A percentile compares a stretch with the other conserved stretches of the same genome.
Evolutionary conservation across 2,797 vertebrate genomes (phyloP).

Genomic region (Cephalopachus bancanus): DNA sequence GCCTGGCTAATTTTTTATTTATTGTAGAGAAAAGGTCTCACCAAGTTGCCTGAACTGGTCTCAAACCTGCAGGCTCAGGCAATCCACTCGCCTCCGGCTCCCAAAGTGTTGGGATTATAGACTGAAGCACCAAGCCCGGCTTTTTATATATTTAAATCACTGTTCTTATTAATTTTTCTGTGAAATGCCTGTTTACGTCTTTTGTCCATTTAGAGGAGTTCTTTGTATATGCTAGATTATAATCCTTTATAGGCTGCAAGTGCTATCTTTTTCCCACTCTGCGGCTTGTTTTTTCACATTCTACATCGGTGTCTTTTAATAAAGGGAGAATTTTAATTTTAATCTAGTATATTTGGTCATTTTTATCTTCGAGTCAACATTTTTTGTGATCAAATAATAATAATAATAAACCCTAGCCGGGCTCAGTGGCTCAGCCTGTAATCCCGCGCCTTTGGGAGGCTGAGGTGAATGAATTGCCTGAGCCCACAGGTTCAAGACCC

Average conservation of each 20-base stretch:
- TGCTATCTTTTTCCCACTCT: not conserved
- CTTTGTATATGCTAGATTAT: not conserved
- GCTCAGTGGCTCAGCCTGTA: not conserved
- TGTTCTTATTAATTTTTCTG: not conserved
- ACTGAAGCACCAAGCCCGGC: too few relatives aligned
- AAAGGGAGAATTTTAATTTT: conserved; percentile 29
- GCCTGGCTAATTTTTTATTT: too few relatives aligned
- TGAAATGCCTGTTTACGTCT: not conserved
- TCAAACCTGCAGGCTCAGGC: too few relatives aligned
- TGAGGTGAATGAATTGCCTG: not conserved
- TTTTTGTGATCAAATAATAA: not conserved
- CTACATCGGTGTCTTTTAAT: not conserved
- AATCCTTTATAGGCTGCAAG: not conserved
- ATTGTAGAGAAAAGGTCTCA: too few relatives aligned
- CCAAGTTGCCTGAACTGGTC: too few relatives aligned
- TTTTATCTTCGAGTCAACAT: not conserved
- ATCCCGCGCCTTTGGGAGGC: not conserved
- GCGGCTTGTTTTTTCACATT: not conserved
- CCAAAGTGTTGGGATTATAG: too few relatives aligned
- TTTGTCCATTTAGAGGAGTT: not conserved
- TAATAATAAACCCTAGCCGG: not conserved
- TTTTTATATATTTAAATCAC: not conserved
- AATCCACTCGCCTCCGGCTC: too few relatives aligned
- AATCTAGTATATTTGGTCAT: not conserved
- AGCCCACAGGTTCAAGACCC: not conserved